These are phyloP conservation scores for Chromis chromis DNA, from an alignment of 2,797 vertebrate species.

Conservation along the genomic window DNA sequence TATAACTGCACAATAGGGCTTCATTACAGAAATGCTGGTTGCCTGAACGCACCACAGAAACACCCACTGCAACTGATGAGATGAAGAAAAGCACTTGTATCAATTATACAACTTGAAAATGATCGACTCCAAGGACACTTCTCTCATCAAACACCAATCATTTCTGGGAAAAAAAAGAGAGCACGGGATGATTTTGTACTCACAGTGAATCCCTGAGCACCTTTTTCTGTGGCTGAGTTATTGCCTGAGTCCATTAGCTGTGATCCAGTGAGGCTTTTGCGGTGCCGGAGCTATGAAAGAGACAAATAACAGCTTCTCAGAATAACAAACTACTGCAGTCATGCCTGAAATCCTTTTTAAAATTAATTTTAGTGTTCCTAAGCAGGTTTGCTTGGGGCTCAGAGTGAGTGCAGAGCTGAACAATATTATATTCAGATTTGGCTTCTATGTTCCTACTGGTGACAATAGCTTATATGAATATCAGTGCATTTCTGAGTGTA, in stretches of 20 bases:
- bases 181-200: conserved; percentile 18
- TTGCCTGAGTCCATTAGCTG: conserved; percentile 56
- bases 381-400: conserved; percentile 8
- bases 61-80: neutral
- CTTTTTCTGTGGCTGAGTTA: conserved; percentile 21
- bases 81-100: neutral
- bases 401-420: neutral
- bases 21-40: neutral
- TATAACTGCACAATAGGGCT: neutral
- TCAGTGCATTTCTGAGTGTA: neutral
- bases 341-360: conserved; percentile 31
- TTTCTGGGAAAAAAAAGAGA: neutral
- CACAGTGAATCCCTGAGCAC: neutral
- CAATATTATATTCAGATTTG: neutral
- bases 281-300: conserved; percentile 20
- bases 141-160: neutral
- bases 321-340: conserved; percentile 32
- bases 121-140: neutral
- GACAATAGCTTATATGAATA: too few species aligned
- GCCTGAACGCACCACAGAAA: neutral
- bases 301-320: conserved; percentile 39
- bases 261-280: conserved; percentile 27
- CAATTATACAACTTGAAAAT: neutral
- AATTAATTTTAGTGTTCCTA: conserved; percentile 16
- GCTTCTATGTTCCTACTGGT: neutral